Base-by-base conservation (phyloP, 2,113 vertebrate species). In the Aix galericulata region DNA sequence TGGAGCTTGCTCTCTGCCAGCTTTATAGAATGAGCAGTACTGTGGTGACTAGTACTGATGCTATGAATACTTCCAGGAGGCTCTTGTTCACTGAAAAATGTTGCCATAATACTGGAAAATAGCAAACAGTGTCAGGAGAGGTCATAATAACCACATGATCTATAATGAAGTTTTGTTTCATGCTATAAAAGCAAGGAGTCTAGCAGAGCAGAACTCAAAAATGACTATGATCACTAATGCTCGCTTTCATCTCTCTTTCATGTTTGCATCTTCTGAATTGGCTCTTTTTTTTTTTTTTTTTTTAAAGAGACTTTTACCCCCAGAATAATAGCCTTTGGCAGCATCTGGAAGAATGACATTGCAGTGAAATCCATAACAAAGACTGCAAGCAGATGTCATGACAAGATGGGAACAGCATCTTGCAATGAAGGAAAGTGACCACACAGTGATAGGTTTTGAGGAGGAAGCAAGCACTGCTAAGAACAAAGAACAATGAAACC, bases 201-300 rank as follows among this genome's bases (percentile, higher is more conserved):
- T 73, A 64, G 56, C 80, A 92, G 94, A 96, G 59, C 68, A 72
- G 55, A 95, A 82, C 42, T 94, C 82, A 63, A 72, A 87, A 95
- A 71, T 71, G 73, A n/a, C 84, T 69, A 34, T 46, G 56, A 84
- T 85, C 38, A 64, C 82, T 92, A 92, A 88, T 55, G 79, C 56
- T 83, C 27, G 38, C 48, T 94, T 75, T 82, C 68, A 87, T 11
- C 56, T 83, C 27, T 44, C 48, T 94, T 75, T 82, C 68, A 87
- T 11, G 1, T 95, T 82, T 96, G 74, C 81, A 83, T 50, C 36
- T 86, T 86, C 82, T 79, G 93, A 94, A 76, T 42, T 68, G 44
- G 8, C 46, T 20, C 17, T 48, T 46, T 4, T 46, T 46, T 46
- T 46, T 46, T 46, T 46, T 79, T 59, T 77, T 85, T 82, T 42